Evolutionary conservation across 2,888 invertebrate species (phyloP).

Genomic region (Caenorhabditis sp.): DNA sequence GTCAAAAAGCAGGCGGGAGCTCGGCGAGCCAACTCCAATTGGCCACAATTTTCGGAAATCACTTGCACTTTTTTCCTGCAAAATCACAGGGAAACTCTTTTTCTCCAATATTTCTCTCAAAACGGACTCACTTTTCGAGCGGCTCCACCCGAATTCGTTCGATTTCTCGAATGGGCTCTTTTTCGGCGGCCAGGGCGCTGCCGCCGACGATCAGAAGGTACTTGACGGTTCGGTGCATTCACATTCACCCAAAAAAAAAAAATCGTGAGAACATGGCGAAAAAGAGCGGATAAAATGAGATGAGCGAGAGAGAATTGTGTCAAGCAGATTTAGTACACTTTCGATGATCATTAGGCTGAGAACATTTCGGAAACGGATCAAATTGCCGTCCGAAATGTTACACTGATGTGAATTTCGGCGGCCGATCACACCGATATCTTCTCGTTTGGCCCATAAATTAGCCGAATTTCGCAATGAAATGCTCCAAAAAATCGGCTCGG

Average conservation of each 20-base stretch:
- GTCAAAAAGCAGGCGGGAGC: slow-evolving; percentile 37
- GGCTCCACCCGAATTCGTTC: slow-evolving; percentile 32
- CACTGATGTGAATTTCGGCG: not conserved
- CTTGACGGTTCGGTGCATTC: slow-evolving; percentile 28
- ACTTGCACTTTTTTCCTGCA: slow-evolving; percentile 6
- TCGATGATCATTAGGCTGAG: not conserved
- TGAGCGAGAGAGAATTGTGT: not conserved
- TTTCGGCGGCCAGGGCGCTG: slow-evolving; percentile 38
- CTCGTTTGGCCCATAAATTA: not conserved
- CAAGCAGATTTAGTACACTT: not conserved
- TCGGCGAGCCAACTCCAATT: slow-evolving; percentile 15
- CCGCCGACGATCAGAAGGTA: slow-evolving; percentile 49
- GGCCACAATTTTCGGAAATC: slow-evolving; percentile 20
- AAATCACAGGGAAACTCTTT: not conserved
- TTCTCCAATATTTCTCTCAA: not conserved
- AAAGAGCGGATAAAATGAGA: slow-evolving; percentile 1
- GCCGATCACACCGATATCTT: not conserved
- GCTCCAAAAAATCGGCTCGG: not conserved
- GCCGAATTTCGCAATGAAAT: slow-evolving; percentile 1
- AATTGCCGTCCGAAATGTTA: slow-evolving; percentile 46
- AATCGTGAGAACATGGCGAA: too few species aligned
- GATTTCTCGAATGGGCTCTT: slow-evolving; percentile 25
- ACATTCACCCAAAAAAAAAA: too few species aligned
- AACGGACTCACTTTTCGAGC: not conserved
- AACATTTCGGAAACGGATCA: slow-evolving; percentile 1